Evolutionary conservation across 2,113 vertebrate species (phyloP).

Genomic region (Mastomys natalensis): DNA sequence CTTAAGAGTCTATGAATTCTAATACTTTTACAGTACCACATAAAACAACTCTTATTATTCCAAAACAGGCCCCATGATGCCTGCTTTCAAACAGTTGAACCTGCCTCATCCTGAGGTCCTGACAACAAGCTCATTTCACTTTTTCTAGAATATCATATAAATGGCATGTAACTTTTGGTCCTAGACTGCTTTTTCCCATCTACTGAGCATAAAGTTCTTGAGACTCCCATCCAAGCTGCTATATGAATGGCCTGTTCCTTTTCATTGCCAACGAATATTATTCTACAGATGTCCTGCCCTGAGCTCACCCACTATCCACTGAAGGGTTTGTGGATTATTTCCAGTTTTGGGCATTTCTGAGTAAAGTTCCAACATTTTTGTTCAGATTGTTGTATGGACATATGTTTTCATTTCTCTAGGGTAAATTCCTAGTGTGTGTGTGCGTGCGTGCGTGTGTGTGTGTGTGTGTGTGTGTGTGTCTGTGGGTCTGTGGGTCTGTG

Average conservation of each 20-base stretch:
- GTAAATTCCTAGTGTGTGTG: not conserved
- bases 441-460: too few relatives aligned
- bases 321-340: not conserved
- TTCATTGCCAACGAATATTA: not conserved
- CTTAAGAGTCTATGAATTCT: constrained; percentile 38
- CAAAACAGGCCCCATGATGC: not conserved
- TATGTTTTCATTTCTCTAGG: constrained; percentile 52
- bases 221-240: not conserved
- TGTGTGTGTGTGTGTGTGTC: too few relatives aligned
- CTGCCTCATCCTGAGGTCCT: not conserved
- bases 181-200: not conserved
- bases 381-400: not conserved
- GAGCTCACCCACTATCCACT: not conserved
- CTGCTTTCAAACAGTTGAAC: not conserved
- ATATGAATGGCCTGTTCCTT: not conserved
- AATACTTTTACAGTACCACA: not conserved
- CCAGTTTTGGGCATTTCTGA: constrained; percentile 32
- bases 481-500: too few relatives aligned
- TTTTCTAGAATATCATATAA: constrained; percentile 2
- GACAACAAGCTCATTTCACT: not conserved
- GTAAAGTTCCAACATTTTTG: constrained; percentile 27
- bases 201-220: not conserved
- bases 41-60: not conserved
- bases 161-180: not conserved
- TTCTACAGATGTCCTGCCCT: not conserved